These are phyloP conservation scores for Neoaliturus tenellus DNA, from an alignment of 2,888 invertebrate genomes.

Conservation along the genomic window DNA sequence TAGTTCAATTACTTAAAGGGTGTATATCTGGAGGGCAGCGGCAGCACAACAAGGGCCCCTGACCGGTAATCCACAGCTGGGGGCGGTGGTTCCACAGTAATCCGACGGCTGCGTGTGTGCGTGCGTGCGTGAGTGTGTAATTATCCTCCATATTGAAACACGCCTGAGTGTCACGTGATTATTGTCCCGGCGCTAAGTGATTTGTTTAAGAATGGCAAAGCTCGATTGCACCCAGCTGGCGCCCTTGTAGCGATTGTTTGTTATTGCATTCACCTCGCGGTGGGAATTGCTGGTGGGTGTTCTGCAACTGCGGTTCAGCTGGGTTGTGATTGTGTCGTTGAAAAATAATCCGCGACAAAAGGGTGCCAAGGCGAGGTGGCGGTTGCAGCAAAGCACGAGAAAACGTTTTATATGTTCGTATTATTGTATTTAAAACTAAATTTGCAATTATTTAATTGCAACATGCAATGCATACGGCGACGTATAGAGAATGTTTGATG, in stretches of 20 bases:
- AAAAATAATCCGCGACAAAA: too few species aligned
- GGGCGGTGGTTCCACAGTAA: background rate
- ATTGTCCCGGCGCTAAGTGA: background rate
- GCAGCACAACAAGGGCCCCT: background rate
- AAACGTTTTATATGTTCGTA: too few species aligned
- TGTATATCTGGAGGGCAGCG: slow-evolving; percentile 36
- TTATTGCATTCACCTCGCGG: background rate
- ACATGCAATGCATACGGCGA: too few species aligned
- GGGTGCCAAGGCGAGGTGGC: too few species aligned
- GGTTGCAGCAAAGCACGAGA: too few species aligned
- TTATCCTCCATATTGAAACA: slow-evolving; percentile 45
- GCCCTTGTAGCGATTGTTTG: slow-evolving; percentile 1
- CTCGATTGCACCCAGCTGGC: slow-evolving; percentile 12
- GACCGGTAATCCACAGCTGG: slow-evolving; percentile 21
- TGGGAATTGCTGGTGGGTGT: background rate
- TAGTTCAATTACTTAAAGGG: slow-evolving; percentile 47
- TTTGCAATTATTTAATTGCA: too few species aligned
- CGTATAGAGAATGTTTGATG: too few species aligned
- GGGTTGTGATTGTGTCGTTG: too few species aligned
- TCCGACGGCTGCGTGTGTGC: background rate
- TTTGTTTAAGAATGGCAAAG: slow-evolving; percentile 33
- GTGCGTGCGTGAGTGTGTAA: slow-evolving; percentile 16
- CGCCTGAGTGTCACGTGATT: slow-evolving; percentile 47
- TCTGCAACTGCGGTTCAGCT: too few species aligned
- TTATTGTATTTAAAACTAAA: too few species aligned